Evolutionary conservation across 2,888 invertebrate genomes (phyloP).

Genomic region (Microchrysa polita): DNA sequence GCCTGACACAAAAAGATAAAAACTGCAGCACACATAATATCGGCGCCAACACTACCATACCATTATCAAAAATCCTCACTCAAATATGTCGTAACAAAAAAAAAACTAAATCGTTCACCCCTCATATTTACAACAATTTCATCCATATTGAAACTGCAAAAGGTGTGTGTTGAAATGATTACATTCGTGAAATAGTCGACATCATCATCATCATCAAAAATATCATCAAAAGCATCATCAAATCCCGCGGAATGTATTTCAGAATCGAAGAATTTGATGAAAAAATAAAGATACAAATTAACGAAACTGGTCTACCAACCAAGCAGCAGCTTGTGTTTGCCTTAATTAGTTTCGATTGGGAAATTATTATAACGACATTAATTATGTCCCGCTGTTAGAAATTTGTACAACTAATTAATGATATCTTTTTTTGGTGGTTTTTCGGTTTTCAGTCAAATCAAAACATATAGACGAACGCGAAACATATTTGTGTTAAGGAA

Average conservation of each 20-base stretch:
- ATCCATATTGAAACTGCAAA: neutral
- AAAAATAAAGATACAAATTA: too few relatives aligned
- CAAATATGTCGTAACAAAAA: too few relatives aligned
- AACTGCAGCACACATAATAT: too few relatives aligned
- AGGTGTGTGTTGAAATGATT: conserved; percentile 25
- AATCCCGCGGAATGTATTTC: too few relatives aligned
- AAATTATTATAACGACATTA: conserved; percentile 41
- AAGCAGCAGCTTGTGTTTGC: neutral
- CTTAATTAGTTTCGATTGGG: conserved; percentile 17
- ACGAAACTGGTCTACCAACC: neutral
- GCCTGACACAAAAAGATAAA: too few relatives aligned
- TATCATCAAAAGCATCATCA: too few relatives aligned
- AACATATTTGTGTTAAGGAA: neutral
- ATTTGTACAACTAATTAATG: conserved; percentile 38
- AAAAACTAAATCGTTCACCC: too few relatives aligned
- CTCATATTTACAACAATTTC: neutral
- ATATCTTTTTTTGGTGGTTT: conserved; percentile 7
- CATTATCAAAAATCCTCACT: conserved; percentile 10
- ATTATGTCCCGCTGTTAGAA: conserved; percentile 36
- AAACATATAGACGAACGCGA: neutral
- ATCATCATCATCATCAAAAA: conserved; percentile 23
- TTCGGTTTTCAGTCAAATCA: neutral
- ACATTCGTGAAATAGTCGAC: conserved; percentile 10
- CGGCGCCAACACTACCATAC: neutral
- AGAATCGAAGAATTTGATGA: too few relatives aligned